phyloP scores from a whole-genome alignment of 2,113 vertebrate genomes.

The Rafetus swinhoei region DNA sequence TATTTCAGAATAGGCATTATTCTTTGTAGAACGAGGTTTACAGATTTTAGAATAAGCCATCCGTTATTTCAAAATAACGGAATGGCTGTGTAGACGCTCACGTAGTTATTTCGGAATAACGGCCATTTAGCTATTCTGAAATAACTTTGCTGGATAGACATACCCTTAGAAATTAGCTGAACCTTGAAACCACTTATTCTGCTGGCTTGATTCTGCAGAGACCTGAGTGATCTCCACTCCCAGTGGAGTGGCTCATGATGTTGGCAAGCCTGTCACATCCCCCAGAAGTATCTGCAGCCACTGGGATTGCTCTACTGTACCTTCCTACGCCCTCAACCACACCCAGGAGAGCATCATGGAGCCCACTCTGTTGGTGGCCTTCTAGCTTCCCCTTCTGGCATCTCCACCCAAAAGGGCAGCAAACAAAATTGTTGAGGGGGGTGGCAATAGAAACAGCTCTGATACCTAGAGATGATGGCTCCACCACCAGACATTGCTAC shows the following conservation, averaged over 20 bases:
- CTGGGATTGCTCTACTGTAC: too few relatives aligned
- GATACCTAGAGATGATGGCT: background rate
- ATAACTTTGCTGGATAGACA: too few relatives aligned
- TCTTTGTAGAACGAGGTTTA: too few relatives aligned
- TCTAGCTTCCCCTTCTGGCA: background rate
- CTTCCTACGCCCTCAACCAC: background rate
- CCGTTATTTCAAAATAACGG: too few relatives aligned
- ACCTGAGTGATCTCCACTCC: background rate
- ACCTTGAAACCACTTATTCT: background rate
- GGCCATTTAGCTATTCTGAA: too few relatives aligned
- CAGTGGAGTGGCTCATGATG: background rate
- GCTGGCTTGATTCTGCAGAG: background rate
- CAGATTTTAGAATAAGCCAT: too few relatives aligned
- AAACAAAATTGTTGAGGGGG: background rate
- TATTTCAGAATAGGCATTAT: too few relatives aligned
- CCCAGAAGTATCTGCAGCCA: background rate
- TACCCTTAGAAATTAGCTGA: background rate
- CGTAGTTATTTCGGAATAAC: too few relatives aligned
- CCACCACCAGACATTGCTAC: background rate
- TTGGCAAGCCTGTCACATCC: too few relatives aligned
- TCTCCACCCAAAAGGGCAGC: background rate
- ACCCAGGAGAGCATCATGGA: background rate
- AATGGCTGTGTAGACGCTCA: too few relatives aligned
- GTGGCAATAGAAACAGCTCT: fast-evolving
- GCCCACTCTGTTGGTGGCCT: background rate